Conservation (phyloP, 2,888 invertebrate genomes). For the Embidobia sp. region DNA sequence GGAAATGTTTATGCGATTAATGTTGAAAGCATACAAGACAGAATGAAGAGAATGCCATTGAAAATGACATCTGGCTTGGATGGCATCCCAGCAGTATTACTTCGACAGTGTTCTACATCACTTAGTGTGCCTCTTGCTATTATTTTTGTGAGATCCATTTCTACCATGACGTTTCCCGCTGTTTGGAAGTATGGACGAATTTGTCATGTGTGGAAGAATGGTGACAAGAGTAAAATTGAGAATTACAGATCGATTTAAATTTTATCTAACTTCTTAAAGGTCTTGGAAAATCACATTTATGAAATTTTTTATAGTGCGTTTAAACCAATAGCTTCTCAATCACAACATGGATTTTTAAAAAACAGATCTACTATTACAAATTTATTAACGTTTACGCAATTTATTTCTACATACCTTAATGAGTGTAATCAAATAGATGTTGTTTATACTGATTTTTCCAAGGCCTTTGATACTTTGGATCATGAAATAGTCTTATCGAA, state of each 20-base stretch:
- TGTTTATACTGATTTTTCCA: conserved; percentile 4
- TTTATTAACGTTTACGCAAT: not conserved
- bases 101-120: no score
- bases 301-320: not conserved
- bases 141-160: no score
- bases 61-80: no score
- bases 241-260: conserved; percentile 6
- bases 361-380: not conserved
- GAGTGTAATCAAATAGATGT: conserved; percentile 6
- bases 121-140: no score
- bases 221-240: not conserved
- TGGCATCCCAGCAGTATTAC: no score
- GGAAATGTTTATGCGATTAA: no score
- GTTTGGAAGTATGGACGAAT: conserved; percentile 1
- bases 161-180: no score
- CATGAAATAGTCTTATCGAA: not conserved
- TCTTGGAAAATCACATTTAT: not conserved
- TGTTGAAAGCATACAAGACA: no score
- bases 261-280: not conserved
- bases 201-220: not conserved
- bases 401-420: not conserved
- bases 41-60: no score
- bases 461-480: conserved; percentile 2
- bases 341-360: conserved; percentile 6
- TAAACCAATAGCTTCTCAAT: not conserved